Evolutionary conservation across 2,888 invertebrate genomes (phyloP).

Genomic region (Cybosia mesomella): DNA sequence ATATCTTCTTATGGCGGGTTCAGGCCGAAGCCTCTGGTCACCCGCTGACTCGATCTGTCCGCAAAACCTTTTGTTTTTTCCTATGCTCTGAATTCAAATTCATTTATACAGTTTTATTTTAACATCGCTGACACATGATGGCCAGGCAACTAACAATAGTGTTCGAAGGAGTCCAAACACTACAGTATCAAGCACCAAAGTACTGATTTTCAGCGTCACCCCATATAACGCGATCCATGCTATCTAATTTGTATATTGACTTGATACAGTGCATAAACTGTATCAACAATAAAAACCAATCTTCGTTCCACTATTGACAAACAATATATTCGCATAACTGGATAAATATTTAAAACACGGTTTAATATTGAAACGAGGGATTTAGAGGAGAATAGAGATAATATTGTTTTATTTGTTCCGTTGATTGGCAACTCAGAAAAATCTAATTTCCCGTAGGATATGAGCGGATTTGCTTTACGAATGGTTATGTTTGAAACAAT

Average conservation of each 20-base stretch:
- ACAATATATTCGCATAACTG: slow-evolving; percentile 12
- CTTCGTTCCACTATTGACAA: slow-evolving; percentile 6
- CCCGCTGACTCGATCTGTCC: too few relatives aligned
- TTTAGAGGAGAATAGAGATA: slow-evolving; percentile 21
- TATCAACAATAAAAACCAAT: neutral
- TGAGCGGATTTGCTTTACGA: slow-evolving; percentile 28
- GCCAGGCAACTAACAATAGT: too few relatives aligned
- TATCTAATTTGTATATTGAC: neutral
- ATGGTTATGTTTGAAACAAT: slow-evolving; percentile 30
- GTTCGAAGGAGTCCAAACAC: too few relatives aligned
- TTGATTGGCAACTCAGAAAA: slow-evolving; percentile 50
- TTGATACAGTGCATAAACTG: neutral
- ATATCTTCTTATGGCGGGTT: too few relatives aligned
- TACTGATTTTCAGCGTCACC: too few relatives aligned
- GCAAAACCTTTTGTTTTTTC: too few relatives aligned
- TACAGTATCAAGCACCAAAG: too few relatives aligned
- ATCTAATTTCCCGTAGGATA: slow-evolving; percentile 52
- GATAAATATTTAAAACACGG: slow-evolving; percentile 41
- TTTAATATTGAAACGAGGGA: slow-evolving; percentile 36
- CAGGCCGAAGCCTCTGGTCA: too few relatives aligned
- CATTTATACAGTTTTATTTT: too few relatives aligned
- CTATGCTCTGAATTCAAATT: too few relatives aligned
- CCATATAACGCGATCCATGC: too few relatives aligned
- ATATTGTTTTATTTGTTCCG: slow-evolving; percentile 43
- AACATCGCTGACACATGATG: too few relatives aligned